Conservation (phyloP, 1,140 invertebrate genomes). For the Bathynomus jamesi region DNA sequence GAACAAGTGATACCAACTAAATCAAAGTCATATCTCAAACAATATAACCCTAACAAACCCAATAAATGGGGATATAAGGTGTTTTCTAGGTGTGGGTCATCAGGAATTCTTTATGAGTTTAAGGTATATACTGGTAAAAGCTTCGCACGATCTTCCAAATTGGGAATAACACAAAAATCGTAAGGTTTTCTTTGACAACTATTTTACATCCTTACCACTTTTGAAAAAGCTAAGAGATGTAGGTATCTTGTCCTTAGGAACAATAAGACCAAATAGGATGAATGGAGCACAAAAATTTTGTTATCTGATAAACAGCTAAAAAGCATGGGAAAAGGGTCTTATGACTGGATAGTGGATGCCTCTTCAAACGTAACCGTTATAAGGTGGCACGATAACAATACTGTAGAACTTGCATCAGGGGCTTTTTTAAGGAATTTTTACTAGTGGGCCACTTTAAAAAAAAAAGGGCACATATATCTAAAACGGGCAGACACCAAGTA, state of each 20-base stretch:
- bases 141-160: not conserved
- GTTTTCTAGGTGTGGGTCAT: not conserved
- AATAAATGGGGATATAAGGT: slow-evolving; percentile 1
- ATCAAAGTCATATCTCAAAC: not conserved
- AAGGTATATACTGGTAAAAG: not conserved
- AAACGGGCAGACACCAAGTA: too few relatives aligned
- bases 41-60: not conserved
- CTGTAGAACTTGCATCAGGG: not conserved
- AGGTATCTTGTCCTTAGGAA: not conserved
- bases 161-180: not conserved
- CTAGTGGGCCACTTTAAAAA: too few relatives aligned
- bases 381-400: not conserved
- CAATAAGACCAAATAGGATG: not conserved
- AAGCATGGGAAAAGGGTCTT: not conserved
- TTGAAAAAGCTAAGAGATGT: not conserved
- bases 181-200: not conserved
- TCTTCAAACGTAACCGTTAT: not conserved
- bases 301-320: not conserved
- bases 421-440: too few relatives aligned
- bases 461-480: too few relatives aligned
- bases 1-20: not conserved
- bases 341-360: not conserved
- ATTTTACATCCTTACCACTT: not conserved
- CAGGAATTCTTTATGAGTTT: not conserved
- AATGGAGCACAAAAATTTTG: not conserved